Base-by-base conservation (phyloP, 2,113 vertebrate genomes). In the Chloebia gouldiae region DNA sequence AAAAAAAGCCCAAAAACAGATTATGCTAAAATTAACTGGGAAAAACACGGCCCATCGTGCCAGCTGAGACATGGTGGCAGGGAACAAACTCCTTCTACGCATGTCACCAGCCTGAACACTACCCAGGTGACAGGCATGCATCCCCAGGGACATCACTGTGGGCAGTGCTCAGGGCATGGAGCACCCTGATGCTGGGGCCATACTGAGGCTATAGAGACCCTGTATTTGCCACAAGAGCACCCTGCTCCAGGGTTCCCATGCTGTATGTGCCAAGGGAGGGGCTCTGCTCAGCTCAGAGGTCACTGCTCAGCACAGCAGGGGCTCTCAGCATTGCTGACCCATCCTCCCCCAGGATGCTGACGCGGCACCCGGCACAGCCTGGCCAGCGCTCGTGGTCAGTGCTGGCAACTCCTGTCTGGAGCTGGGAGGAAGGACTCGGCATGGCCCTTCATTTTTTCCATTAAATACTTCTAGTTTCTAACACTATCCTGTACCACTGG, bases 1-100 rank as follows among this genome's bases (percentile, higher is more conserved):
- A 19, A 35, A 24, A 70, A 39, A 53, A 47, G 66, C 37, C 78
- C 37, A 42, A 82, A 37, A 33, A 7, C 47, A 94, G 63, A 95
- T 86, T 69, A 92, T 72, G 79, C 91, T 97, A 96, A 96, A 97
- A 97, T 97, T 97, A 97, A 94, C 78, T 13, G 7, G 70, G 76
- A 90, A 94, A 95, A 97, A 88, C 69, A 95, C 33, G 80, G 78
- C 27, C 81, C 5, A 5, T 57, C 42, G 2, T 57, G 64, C 53
- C 82, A 86, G 61, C 61, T 64, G 78, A 90, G 86, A 86, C 73
- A 76, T 6, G 4, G 61, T 0, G 0, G 31, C 71, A 57, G 45
- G 50, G 56, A 92, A 71, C 25, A 54, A 89, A 82, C 1, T 25
- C 24, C 42, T 63, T 57, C 35, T 50, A 37, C 2, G 1, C 7